Percentiles rank a stretch among this genome's conserved stretches.
These are phyloP conservation scores for Gavialis gangeticus DNA, from an alignment of 2,113 vertebrate genomes.

Conservation along the genomic window DNA sequence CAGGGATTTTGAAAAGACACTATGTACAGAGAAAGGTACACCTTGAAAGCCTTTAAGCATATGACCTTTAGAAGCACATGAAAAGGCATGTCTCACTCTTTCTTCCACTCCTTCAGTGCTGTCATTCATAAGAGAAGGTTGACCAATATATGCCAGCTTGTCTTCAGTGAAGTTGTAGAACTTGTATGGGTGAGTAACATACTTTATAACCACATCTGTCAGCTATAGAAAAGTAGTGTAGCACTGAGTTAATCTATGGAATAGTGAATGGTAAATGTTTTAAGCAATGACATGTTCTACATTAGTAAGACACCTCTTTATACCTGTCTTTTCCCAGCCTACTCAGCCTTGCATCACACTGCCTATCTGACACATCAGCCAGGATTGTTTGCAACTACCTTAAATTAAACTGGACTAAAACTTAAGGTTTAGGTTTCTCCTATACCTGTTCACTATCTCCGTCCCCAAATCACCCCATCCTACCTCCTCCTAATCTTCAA, in stretches of 20 bases:
- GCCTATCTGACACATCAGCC: neutral
- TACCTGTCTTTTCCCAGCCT: fast-evolving
- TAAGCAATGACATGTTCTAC: neutral
- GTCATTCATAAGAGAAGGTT: neutral
- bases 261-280: neutral
- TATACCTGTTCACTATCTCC: neutral
- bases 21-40: neutral
- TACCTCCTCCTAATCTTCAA: neutral
- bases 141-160: neutral
- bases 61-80: neutral
- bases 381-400: neutral
- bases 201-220: neutral
- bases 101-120: neutral
- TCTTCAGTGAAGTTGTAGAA: neutral
- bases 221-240: neutral
- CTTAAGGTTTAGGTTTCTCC: neutral
- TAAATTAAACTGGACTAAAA: neutral
- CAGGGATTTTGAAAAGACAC: neutral
- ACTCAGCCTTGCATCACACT: no score
- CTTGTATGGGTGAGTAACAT: neutral
- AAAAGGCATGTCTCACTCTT: neutral
- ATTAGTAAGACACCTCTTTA: neutral
- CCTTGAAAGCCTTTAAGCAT: neutral
- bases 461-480: fast-evolving
- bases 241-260: neutral